Percentiles rank a stretch among this genome's conserved stretches.
These are phyloP conservation scores for Chelonia mydas DNA, from an alignment of 2,797 vertebrate genomes.

Conservation along the genomic window DNA sequence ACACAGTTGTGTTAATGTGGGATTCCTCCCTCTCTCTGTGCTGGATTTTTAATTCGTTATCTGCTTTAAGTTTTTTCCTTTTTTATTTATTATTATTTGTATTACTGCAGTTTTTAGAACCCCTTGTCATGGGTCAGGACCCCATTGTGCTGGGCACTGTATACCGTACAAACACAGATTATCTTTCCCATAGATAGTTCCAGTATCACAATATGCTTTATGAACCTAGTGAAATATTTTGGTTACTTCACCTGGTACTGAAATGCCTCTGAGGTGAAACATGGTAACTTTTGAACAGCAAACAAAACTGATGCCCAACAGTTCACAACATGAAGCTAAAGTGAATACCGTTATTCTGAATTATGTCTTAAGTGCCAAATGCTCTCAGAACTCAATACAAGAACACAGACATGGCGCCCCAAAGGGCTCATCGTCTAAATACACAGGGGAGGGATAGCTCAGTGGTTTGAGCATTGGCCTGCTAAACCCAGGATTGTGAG, in stretches of 20 bases:
- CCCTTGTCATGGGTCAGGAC: no score
- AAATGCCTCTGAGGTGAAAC: background rate
- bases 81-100: background rate
- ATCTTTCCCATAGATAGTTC: background rate
- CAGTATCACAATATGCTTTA: background rate
- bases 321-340: fast-evolving
- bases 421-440: background rate
- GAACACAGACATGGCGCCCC: background rate
- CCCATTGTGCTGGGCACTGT: background rate
- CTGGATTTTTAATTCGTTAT: slow-evolving; percentile 9
- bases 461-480: no score
- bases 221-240: background rate
- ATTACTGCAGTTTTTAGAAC: background rate
- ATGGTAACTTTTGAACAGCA: background rate
- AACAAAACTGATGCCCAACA: background rate
- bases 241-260: background rate
- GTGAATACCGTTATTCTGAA: background rate
- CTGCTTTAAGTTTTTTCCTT: background rate
- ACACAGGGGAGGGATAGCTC: no score
- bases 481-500: no score
- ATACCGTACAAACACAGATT: background rate
- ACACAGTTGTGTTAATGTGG: background rate
- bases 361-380: background rate
- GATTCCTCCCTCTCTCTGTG: background rate
- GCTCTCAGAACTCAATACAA: background rate